Conservation (phyloP, 2,797 vertebrate genomes). For the Enteromius trimaculatus region DNA sequence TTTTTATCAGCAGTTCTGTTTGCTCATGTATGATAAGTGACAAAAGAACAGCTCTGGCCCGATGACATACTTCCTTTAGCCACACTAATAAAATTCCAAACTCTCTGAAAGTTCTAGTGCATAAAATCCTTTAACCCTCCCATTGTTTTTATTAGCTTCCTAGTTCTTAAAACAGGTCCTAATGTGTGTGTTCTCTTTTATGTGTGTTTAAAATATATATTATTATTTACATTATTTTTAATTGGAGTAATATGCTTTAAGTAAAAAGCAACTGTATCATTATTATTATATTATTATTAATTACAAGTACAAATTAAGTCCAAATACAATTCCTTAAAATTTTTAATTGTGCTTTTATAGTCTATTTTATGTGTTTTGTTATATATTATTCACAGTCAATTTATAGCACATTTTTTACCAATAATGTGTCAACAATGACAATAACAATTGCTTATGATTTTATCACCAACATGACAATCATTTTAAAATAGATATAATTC, state of each 20-base stretch:
- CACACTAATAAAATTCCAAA: not conserved
- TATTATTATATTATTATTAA: not conserved
- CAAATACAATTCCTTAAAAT: not conserved
- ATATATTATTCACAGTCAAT: not conserved
- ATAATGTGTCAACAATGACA: not conserved
- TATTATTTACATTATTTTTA: not conserved
- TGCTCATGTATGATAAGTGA: not conserved
- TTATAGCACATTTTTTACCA: not conserved
- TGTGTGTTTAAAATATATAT: too few relatives aligned
- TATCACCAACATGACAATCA: not conserved
- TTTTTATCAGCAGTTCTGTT: slow-evolving; percentile 16
- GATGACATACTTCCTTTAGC: not conserved
- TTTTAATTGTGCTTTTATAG: not conserved
- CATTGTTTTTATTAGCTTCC: not conserved
- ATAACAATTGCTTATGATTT: not conserved
- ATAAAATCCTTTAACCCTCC: not conserved
- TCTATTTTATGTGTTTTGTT: not conserved
- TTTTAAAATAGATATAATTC: not conserved
- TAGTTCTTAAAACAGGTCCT: not conserved
- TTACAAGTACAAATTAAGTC: too few relatives aligned
- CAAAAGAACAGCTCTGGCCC: not conserved
- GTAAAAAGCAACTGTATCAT: not conserved
- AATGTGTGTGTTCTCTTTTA: not conserved
- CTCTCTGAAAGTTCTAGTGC: not conserved
- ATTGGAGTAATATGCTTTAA: not conserved